Percentiles rank a stretch among this genome's conserved stretches.
Conservation (phyloP, 1,140 invertebrate species). For the Lepidurus packardi region DNA sequence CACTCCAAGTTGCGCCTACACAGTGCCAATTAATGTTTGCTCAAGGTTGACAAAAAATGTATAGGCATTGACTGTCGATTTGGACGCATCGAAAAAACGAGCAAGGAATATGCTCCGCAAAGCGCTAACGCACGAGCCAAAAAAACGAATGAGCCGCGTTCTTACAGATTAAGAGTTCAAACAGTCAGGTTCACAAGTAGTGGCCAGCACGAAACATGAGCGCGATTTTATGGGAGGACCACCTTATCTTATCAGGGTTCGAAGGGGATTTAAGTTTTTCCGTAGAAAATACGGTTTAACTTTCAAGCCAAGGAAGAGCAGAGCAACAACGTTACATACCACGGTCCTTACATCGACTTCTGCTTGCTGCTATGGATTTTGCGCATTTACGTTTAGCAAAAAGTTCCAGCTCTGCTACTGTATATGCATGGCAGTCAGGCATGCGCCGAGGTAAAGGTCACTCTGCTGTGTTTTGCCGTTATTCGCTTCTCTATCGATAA, state of each 20-base stretch:
- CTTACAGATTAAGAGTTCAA: conserved; percentile 3
- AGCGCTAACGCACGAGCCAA: neutral
- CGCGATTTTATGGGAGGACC: neutral
- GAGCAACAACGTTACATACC: too few relatives aligned
- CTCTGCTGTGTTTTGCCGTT: too few relatives aligned
- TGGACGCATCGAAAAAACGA: too few relatives aligned
- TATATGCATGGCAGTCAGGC: too few relatives aligned
- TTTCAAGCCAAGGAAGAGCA: neutral
- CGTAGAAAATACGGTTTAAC: neutral
- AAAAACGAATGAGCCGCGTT: neutral
- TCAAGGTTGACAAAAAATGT: neutral
- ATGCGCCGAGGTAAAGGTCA: too few relatives aligned
- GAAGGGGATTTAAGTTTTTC: neutral
- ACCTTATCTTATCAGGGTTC: neutral
- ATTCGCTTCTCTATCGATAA: too few relatives aligned
- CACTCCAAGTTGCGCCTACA: neutral
- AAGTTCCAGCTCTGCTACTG: too few relatives aligned
- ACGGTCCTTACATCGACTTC: too few relatives aligned
- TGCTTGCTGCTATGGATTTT: neutral
- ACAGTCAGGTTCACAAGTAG: neutral
- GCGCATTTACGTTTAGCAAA: too few relatives aligned
- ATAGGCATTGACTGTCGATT: neutral
- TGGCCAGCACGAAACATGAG: neutral
- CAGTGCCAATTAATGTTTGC: neutral
- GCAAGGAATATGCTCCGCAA: neutral